A percentile compares a stretch with the other conserved stretches of the same genome.
Evolutionary conservation across 2,797 vertebrate genomes (phyloP).

Genomic region (Mergus octosetaceus): DNA sequence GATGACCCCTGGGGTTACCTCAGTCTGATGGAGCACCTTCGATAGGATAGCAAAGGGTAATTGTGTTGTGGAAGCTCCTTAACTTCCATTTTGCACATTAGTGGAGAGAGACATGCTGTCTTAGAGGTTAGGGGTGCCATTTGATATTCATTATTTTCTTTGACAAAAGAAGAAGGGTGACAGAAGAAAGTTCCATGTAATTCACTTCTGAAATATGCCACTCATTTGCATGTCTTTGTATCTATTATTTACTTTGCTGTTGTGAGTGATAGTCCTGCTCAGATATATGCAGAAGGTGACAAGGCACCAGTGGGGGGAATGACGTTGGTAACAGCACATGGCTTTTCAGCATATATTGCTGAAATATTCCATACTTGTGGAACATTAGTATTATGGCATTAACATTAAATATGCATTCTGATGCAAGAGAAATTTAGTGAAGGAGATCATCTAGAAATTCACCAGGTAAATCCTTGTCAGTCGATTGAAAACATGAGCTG

Average conservation of each 20-base stretch:
- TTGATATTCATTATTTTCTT: not conserved
- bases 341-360: constrained; percentile 42
- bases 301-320: not conserved
- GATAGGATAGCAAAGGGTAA: not conserved
- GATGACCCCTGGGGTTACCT: not conserved
- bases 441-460: not conserved
- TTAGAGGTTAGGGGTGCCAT: not conserved
- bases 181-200: not conserved
- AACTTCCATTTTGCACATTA: not conserved
- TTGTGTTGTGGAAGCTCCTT: not conserved
- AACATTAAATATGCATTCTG: constrained; percentile 41
- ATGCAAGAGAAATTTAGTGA: not conserved
- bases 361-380: constrained; percentile 4
- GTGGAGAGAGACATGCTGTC: not conserved
- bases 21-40: not conserved
- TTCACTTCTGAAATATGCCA: not conserved
- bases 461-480: not conserved
- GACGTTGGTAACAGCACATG: constrained; percentile 4
- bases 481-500: not conserved
- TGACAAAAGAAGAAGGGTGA: not conserved
- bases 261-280: not conserved
- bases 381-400: constrained; percentile 3
- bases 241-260: constrained; percentile 3
- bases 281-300: constrained; percentile 1
- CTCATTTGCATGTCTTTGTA: not conserved